phyloP scores from a whole-genome alignment of 2,797 vertebrate genomes.

The Hemibagrus guttatus region DNA sequence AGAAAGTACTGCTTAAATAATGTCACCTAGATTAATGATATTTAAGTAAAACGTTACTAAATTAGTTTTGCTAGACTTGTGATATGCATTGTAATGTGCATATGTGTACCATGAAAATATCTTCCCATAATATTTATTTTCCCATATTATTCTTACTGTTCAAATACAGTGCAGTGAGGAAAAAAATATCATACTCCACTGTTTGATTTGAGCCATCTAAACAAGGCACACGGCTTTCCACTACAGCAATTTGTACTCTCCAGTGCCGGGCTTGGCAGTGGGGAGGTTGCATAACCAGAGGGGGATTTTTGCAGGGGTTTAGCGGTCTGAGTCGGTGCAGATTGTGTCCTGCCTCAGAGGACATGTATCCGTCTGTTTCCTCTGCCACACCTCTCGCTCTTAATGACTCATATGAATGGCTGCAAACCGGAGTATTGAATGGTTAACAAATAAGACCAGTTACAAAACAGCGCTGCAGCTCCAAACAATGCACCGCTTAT shows the following conservation, averaged over 20 bases:
- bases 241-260: conserved; percentile 39
- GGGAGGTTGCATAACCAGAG: conserved; percentile 42
- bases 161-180: conserved; percentile 24
- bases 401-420: conserved; percentile 52
- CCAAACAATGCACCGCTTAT: conserved; percentile 37
- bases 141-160: conserved; percentile 2
- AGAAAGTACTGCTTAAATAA: conserved; percentile 1
- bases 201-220: conserved; percentile 44
- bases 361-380: conserved; percentile 35
- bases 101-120: not conserved
- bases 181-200: conserved; percentile 29
- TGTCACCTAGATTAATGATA: not conserved
- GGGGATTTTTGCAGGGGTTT: conserved; percentile 56
- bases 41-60: not conserved
- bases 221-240: conserved; percentile 43
- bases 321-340: conserved; percentile 52
- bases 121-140: not conserved
- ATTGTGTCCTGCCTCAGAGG: conserved; percentile 51
- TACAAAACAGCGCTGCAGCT: conserved; percentile 21
- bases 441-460: conserved; percentile 35
- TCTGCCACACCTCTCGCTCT: conserved; percentile 39
- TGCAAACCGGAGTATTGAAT: conserved; percentile 41
- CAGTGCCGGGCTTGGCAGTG: conserved; percentile 30
- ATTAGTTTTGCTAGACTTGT: not conserved
- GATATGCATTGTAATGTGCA: not conserved